Percentiles rank a stretch among this genome's conserved stretches.
phyloP scores from a whole-genome alignment of 2,888 invertebrate species.

The Ceraclea dissimilis region DNA sequence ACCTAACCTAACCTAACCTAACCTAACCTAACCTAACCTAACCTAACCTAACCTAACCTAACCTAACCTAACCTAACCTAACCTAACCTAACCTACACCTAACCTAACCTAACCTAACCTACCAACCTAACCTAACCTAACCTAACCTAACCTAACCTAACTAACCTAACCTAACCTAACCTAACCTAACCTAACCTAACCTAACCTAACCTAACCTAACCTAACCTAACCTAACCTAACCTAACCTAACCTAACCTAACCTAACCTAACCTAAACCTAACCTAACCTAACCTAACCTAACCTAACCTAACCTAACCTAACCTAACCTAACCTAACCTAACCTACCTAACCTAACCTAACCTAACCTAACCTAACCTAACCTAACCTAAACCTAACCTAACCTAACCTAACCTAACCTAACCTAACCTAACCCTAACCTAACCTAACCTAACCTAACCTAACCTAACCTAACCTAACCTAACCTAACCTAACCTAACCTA shows the following conservation, averaged over 20 bases:
- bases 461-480: constrained; percentile 9
- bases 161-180: constrained; percentile 25
- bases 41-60: constrained; percentile 22
- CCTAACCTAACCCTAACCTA: no score
- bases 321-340: constrained; percentile 5
- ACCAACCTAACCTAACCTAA: no score
- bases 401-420: background rate
- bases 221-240: constrained; percentile 5
- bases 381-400: background rate
- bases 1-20: constrained; percentile 17
- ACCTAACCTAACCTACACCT: no score
- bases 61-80: constrained; percentile 23
- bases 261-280: no score
- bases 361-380: no score
- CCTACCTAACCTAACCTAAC: no score
- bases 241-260: background rate
- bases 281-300: constrained; percentile 3
- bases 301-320: constrained; percentile 5
- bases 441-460: constrained; percentile 5
- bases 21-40: constrained; percentile 22
- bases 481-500: constrained; percentile 13
- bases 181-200: constrained; percentile 19
- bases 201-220: constrained; percentile 25
- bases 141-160: constrained; percentile 25
- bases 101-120: no score